These are phyloP conservation scores for Oxycera nigricornis DNA, from an alignment of 2,888 invertebrate genomes.

Conservation along the genomic window DNA sequence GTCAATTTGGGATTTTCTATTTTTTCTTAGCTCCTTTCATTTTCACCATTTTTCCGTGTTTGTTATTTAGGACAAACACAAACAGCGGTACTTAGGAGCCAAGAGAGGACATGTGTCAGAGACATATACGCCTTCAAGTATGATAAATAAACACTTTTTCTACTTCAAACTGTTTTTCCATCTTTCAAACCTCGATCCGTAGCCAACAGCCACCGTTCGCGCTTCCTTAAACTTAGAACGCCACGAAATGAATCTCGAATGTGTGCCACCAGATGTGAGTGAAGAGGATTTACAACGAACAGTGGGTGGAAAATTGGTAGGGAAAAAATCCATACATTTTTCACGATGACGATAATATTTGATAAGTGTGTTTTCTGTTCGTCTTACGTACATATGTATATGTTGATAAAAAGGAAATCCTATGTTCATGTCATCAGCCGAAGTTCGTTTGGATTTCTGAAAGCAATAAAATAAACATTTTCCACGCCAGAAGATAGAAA, in stretches of 20 bases:
- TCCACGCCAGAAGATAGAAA: neutral
- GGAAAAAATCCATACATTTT: neutral
- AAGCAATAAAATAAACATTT: neutral
- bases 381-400: slow-evolving; percentile 34
- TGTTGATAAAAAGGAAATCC: slow-evolving; percentile 24
- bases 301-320: neutral
- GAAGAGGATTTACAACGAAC: neutral
- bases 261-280: neutral
- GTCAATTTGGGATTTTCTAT: slow-evolving; percentile 40
- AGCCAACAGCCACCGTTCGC: neutral
- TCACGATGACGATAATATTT: slow-evolving; percentile 35
- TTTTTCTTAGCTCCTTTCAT: slow-evolving; percentile 10
- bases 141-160: slow-evolving; percentile 41
- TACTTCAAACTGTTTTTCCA: slow-evolving; percentile 23
- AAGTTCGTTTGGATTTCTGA: slow-evolving; percentile 13
- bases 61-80: slow-evolving; percentile 36
- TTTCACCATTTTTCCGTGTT: slow-evolving; percentile 20
- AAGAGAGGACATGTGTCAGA: slow-evolving; percentile 39
- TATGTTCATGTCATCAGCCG: neutral
- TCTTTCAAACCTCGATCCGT: neutral
- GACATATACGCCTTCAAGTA: slow-evolving; percentile 33
- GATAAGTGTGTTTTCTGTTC: slow-evolving; percentile 40
- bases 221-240: neutral
- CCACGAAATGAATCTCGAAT: slow-evolving; percentile 11
- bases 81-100: slow-evolving; percentile 29